phyloP scores from a whole-genome alignment of 2,888 invertebrate genomes.

The Gastracanthus pulcherrimus region DNA sequence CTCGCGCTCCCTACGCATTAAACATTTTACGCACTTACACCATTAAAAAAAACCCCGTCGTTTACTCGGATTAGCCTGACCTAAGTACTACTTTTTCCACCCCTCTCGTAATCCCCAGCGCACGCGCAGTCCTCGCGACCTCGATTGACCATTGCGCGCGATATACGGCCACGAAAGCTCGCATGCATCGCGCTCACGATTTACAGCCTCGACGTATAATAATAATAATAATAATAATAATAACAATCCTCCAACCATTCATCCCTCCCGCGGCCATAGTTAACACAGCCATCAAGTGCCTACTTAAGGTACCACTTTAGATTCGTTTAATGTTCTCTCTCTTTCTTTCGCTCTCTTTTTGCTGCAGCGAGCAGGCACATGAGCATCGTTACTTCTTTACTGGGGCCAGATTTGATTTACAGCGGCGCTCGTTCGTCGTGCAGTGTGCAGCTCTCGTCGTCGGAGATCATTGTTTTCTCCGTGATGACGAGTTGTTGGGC shows the following conservation, averaged over 20 bases:
- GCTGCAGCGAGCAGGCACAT: not conserved
- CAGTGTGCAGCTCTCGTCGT: not conserved
- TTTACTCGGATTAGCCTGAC: too few species aligned
- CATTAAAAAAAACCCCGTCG: too few species aligned
- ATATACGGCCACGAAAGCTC: not conserved
- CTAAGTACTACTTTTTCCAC: too few species aligned
- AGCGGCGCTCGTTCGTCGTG: not conserved
- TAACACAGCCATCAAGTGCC: constrained; percentile 50
- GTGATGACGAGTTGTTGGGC: too few species aligned
- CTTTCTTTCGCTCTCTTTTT: not conserved
- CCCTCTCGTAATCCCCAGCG: too few species aligned
- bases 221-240: too few species aligned
- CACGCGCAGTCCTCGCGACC: not conserved
- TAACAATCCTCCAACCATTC: too few species aligned
- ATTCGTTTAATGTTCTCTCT: constrained; percentile 37
- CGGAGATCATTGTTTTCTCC: too few species aligned
- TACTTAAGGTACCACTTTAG: constrained; percentile 53
- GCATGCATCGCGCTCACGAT: constrained; percentile 18
- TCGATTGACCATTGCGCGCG: not conserved
- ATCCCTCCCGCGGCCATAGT: not conserved
- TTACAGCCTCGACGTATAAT: too few species aligned
- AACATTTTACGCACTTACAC: too few species aligned
- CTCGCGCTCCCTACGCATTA: too few species aligned
- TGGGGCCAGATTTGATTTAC: constrained; percentile 27
- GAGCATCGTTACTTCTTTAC: constrained; percentile 9